Percentiles rank a stretch among this genome's conserved stretches.
phyloP scores from a whole-genome alignment of 2,113 vertebrate genomes.

The Gila orcuttii region DNA sequence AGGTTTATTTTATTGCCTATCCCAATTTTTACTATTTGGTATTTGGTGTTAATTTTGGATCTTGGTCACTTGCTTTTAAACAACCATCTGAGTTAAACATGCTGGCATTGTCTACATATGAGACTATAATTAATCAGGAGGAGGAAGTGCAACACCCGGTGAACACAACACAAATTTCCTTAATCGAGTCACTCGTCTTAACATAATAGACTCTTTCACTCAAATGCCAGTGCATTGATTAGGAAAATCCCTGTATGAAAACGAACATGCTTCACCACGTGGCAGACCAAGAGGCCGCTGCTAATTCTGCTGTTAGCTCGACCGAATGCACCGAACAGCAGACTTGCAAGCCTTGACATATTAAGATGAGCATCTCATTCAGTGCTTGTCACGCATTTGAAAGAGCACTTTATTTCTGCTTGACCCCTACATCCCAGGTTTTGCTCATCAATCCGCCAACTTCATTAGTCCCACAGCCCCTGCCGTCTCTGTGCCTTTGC shows the following conservation, averaged over 20 bases:
- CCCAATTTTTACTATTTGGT: not conserved
- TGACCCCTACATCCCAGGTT: slow-evolving; percentile 18
- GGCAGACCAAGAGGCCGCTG: slow-evolving; percentile 58
- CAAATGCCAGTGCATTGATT: slow-evolving; percentile 51
- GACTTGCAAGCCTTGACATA: slow-evolving; percentile 16
- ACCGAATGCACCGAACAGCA: slow-evolving; percentile 14
- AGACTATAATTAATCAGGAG: not conserved
- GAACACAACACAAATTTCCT: slow-evolving; percentile 13
- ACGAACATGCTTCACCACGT: slow-evolving; percentile 50
- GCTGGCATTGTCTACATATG: not conserved
- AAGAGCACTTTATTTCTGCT: slow-evolving; percentile 37
- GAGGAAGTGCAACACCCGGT: not conserved
- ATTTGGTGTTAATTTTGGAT: not conserved
- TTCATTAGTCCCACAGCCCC: slow-evolving; percentile 24
- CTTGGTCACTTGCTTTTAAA: slow-evolving; percentile 5
- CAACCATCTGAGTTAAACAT: not conserved
- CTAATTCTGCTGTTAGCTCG: slow-evolving; percentile 44
- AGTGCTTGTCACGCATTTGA: not conserved
- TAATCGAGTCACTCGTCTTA: slow-evolving; percentile 49
- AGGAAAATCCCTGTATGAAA: slow-evolving; percentile 61
- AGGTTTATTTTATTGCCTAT: no score
- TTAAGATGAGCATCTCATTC: slow-evolving; percentile 24
- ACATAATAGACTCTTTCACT: slow-evolving; percentile 43
- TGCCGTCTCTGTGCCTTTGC: not conserved
- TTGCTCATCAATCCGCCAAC: slow-evolving; percentile 20